phyloP scores from a whole-genome alignment of 2,888 invertebrate genomes.

The Hemithea aestivaria region DNA sequence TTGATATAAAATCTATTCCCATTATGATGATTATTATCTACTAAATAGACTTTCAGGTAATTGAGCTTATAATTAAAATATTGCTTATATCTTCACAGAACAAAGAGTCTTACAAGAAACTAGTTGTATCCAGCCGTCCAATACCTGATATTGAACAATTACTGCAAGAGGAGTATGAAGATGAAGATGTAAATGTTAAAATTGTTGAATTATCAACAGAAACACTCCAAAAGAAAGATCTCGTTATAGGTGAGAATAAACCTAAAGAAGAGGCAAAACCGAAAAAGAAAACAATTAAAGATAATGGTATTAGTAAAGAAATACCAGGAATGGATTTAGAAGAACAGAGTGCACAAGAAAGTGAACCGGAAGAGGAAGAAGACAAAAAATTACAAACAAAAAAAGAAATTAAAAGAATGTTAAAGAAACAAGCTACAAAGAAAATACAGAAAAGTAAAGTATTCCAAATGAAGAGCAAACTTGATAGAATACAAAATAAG shows the following conservation, averaged over 20 bases:
- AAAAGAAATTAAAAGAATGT: slow-evolving; percentile 83
- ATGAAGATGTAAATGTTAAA: slow-evolving; percentile 88
- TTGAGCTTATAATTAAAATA: too few relatives aligned
- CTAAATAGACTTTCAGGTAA: too few relatives aligned
- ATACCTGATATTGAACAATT: slow-evolving; percentile 84
- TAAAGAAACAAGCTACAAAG: slow-evolving; percentile 85
- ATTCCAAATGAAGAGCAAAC: slow-evolving; percentile 85
- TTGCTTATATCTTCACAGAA: slow-evolving; percentile 50
- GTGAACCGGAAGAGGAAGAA: slow-evolving; percentile 44
- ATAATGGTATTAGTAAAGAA: slow-evolving; percentile 33
- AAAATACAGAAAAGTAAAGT: slow-evolving; percentile 87
- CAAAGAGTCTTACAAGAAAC: slow-evolving; percentile 86
- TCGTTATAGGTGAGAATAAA: slow-evolving; percentile 86
- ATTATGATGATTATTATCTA: too few relatives aligned
- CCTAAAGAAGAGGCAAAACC: slow-evolving; percentile 48
- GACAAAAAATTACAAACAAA: slow-evolving; percentile 69
- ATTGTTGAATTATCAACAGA: slow-evolving; percentile 86
- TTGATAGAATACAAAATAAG: slow-evolving; percentile 84
- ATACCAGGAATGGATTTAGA: slow-evolving; percentile 63
- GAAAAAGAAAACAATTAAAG: slow-evolving; percentile 38
- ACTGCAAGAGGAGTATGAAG: slow-evolving; percentile 85
- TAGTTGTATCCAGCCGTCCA: slow-evolving; percentile 84
- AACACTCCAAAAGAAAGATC: slow-evolving; percentile 83
- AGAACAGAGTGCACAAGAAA: slow-evolving; percentile 46
- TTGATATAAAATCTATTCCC: too few relatives aligned